Base-by-base conservation (phyloP, 2,113 vertebrate genomes). In the Neogale vison region DNA sequence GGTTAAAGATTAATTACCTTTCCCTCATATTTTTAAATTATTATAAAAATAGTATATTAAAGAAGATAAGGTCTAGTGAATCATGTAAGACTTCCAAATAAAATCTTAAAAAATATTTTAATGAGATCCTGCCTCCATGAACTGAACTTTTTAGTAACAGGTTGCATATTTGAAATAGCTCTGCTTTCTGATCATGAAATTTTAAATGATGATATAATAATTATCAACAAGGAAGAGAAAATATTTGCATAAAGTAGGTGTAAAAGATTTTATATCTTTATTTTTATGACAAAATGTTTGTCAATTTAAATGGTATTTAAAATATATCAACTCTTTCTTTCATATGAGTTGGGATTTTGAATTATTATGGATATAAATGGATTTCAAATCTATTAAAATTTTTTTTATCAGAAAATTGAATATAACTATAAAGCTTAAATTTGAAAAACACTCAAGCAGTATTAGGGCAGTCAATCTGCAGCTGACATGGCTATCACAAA, bases 1-100 rank as follows among this genome's bases (percentile, higher is more conserved):
- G 4, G 29, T 71, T 93, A 87, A 90, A 85, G 81, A 34, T 17
- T n/a, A 83, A 59, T 65, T 82, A 12, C 2, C 39, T 45, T 90
- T 93, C 55, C 50, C 87, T 93, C 12, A 94, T 15, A 80, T 88
- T 92, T 74, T 72, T 79, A 92, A 89, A 50, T 94, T 76, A 96
- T 71, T 74, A 47, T 31, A 79, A 84, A 93, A 88, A 86, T 13
- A 93, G 67, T 77, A 79, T 83, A 34, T 34, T 15, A 50, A 80
- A 55, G 18, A 90, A 63, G 8, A 45, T 84, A 79, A 55, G 1
- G 82, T 72, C 7, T 52, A 72, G 14, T 71, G 39, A 77, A 29
- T 69, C 90, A 7, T 67, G 26, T 67, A 80, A 57, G 50, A 26
- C 20, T 88, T 86, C 34, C 26, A 74, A 89, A 81, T 74, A 85